phyloP scores from a whole-genome alignment of 2,113 vertebrate genomes.

The Labeo catla region DNA sequence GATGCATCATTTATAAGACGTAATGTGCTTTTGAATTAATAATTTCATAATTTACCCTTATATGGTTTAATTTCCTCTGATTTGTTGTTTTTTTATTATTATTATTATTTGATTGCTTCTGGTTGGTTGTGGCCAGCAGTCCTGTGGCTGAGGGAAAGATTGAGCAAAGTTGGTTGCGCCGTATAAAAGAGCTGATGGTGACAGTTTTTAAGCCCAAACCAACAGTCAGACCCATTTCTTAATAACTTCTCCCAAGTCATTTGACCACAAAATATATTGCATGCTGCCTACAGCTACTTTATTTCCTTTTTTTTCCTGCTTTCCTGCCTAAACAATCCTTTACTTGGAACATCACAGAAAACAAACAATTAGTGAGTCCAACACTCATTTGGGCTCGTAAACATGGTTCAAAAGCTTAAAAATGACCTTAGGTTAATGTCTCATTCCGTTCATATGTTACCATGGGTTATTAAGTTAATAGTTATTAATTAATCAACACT shows the following conservation, averaged over 20 bases:
- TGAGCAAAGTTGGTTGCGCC: constrained; percentile 11
- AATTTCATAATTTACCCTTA: not conserved
- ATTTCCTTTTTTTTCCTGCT: not conserved
- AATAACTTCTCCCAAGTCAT: constrained; percentile 31
- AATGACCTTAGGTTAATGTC: not conserved
- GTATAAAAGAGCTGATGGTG: constrained; percentile 19
- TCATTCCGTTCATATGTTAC: not conserved
- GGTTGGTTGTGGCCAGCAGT: not conserved
- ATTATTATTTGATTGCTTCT: not conserved
- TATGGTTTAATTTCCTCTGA: not conserved
- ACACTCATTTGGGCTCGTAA: not conserved
- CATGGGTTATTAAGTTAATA: not conserved
- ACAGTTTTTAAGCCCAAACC: constrained; percentile 47
- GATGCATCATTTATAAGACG: not conserved
- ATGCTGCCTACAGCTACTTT: not conserved
- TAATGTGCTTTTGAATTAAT: not conserved
- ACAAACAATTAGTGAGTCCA: not conserved
- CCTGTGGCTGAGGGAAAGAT: constrained; percentile 33
- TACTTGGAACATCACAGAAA: not conserved
- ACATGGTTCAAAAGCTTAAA: constrained; percentile 1
- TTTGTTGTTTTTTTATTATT: not conserved
- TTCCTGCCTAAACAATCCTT: not conserved
- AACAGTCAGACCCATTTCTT: constrained; percentile 35
- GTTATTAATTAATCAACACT: not conserved
- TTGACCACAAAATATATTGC: constrained; percentile 10